These are phyloP conservation scores for Siniperca undulata DNA, from an alignment of 2,797 vertebrate species.

Conservation along the genomic window DNA sequence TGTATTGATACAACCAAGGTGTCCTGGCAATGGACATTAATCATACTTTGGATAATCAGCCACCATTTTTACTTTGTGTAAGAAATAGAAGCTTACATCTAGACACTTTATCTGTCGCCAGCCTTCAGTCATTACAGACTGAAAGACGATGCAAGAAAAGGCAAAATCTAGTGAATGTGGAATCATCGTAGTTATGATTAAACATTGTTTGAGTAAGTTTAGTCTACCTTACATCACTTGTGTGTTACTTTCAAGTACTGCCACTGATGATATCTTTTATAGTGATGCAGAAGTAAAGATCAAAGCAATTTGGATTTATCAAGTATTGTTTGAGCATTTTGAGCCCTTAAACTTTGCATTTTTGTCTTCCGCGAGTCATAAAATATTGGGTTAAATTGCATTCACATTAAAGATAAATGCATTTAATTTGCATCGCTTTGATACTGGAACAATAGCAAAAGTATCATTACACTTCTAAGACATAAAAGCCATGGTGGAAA, in stretches of 20 bases:
- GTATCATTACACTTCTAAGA: slow-evolving; percentile 24
- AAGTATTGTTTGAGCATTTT: slow-evolving; percentile 47
- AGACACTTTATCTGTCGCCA: slow-evolving; percentile 49
- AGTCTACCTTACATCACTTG: slow-evolving; percentile 30
- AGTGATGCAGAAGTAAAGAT: slow-evolving; percentile 33
- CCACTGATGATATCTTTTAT: slow-evolving; percentile 26
- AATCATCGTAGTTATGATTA: slow-evolving; percentile 34
- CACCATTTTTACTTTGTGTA: slow-evolving; percentile 43
- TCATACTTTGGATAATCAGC: slow-evolving; percentile 79
- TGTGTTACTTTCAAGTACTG: slow-evolving; percentile 33
- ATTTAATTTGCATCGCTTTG: slow-evolving; percentile 67
- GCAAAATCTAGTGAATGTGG: slow-evolving; percentile 13
- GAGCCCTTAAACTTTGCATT: slow-evolving; percentile 25
- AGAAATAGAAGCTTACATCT: slow-evolving; percentile 13
- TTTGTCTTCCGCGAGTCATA: slow-evolving; percentile 10
- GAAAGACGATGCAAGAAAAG: slow-evolving; percentile 15
- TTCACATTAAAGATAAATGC: slow-evolving; percentile 44
- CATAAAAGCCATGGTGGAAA: slow-evolving; percentile 22
- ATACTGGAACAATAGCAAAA: slow-evolving; percentile 40
- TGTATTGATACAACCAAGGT: slow-evolving; percentile 74
- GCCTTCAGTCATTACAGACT: slow-evolving; percentile 7
- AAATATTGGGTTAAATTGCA: slow-evolving; percentile 49
- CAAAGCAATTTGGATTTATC: slow-evolving; percentile 50
- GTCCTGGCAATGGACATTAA: slow-evolving; percentile 74
- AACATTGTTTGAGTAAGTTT: slow-evolving; percentile 26